Conservation (phyloP, 2,113 vertebrate species). For the Eclectus roratus region DNA sequence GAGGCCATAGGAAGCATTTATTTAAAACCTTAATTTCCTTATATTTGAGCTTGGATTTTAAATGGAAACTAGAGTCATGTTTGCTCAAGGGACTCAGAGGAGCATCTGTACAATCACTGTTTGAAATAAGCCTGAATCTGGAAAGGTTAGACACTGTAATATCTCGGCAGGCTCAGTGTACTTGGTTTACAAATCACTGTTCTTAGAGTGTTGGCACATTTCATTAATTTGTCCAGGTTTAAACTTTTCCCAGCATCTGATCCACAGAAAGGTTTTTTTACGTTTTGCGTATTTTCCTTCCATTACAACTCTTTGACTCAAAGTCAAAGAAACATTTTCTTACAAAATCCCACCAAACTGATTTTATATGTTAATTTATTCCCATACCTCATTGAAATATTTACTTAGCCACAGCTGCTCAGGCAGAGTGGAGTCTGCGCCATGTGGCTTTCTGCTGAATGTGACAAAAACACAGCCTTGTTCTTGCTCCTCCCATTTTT, state of each 20-base stretch:
- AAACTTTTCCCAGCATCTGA: not conserved
- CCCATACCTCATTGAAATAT: not conserved
- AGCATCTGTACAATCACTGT: not conserved
- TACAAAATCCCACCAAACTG: not conserved
- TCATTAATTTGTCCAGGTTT: not conserved
- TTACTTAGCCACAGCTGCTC: not conserved
- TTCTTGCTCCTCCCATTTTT: not conserved
- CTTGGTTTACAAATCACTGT: not conserved
- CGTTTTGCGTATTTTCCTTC: not conserved
- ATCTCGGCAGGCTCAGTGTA: not conserved
- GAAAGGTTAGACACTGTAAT: not conserved
- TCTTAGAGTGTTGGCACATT: not conserved
- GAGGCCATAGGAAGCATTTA: not conserved
- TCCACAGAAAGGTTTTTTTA: not conserved
- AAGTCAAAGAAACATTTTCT: not conserved
- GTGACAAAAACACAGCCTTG: not conserved
- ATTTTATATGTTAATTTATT: slow-evolving; percentile 26
- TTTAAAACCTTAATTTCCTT: not conserved
- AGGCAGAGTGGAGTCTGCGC: not conserved
- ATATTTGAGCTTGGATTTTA: not conserved
- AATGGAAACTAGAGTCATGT: not conserved
- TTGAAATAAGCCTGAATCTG: not conserved
- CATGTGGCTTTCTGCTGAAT: slow-evolving; percentile 2
- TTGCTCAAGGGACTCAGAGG: not conserved
- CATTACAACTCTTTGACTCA: not conserved